A percentile compares a stretch with the other conserved stretches of the same genome.
Evolutionary conservation across 1,140 invertebrate genomes (phyloP).

Genomic region (Eurosta solidaginis): DNA sequence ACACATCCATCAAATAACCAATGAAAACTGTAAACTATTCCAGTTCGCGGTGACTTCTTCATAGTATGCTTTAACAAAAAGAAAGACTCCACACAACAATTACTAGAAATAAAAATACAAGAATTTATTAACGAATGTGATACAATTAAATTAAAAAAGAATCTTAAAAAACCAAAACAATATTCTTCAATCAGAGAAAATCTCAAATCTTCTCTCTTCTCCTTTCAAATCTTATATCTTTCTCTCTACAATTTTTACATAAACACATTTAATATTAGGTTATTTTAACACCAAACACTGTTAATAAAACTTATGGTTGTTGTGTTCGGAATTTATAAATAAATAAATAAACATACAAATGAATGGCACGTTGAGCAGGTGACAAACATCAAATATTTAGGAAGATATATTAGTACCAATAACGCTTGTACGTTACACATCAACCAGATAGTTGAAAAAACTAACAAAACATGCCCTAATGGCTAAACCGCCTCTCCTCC

Average conservation of each 20-base stretch:
- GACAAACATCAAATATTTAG: not conserved
- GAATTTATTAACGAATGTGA: not conserved
- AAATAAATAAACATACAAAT: not conserved
- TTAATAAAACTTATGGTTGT: too few species aligned
- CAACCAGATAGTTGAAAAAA: not conserved
- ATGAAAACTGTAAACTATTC: not conserved
- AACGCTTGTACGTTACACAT: not conserved
- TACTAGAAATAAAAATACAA: not conserved
- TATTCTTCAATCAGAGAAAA: not conserved
- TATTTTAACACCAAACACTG: too few species aligned
- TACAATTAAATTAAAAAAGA: not conserved
- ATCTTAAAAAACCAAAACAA: not conserved
- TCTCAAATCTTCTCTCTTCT: too few species aligned
- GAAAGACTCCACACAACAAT: not conserved
- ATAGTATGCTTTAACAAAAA: not conserved
- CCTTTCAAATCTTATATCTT: too few species aligned
- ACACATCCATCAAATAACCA: not conserved
- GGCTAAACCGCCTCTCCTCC: too few species aligned
- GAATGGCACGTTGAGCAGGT: not conserved
- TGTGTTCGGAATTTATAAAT: too few species aligned
- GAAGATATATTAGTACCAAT: not conserved
- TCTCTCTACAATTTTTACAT: too few species aligned
- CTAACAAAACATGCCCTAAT: not conserved
- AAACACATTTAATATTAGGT: too few species aligned
- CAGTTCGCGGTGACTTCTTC: conserved; percentile 22